Conservation (phyloP, 2,797 vertebrate species). For the Eremophila alpestris region DNA sequence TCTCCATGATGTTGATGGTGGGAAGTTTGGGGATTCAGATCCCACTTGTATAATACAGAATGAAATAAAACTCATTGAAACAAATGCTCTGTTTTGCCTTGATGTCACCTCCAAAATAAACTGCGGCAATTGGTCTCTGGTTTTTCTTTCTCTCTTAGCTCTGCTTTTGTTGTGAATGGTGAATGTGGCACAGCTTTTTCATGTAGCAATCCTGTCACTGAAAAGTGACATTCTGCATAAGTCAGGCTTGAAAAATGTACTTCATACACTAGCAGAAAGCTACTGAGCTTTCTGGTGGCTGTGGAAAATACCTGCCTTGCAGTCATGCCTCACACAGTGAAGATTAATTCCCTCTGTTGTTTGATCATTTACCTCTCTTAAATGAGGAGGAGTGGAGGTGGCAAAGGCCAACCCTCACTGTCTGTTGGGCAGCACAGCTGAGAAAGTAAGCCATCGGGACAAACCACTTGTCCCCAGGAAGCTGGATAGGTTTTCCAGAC, state of each 20-base stretch:
- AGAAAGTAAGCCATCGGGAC: neutral
- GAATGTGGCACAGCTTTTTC: neutral
- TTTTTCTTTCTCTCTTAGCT: neutral
- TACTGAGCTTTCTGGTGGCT: neutral
- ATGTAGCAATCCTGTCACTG: neutral
- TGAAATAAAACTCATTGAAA: conserved; percentile 55
- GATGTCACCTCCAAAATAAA: neutral
- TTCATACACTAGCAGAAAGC: neutral
- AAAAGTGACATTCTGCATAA: neutral
- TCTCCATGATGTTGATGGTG: conserved; percentile 12
- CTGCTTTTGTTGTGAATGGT: neutral
- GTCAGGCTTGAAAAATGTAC: neutral
- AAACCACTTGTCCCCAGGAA: neutral
- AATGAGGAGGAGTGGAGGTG: neutral
- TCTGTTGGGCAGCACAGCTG: neutral
- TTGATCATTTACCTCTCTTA: neutral
- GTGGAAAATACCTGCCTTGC: neutral
- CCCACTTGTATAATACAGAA: conserved; percentile 49
- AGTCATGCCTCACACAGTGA: neutral
- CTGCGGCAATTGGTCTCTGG: neutral
- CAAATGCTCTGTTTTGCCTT: neutral
- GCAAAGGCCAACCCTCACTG: neutral
- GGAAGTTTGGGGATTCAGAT: conserved; percentile 45
- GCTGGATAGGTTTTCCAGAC: neutral
- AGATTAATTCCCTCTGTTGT: neutral